Evolutionary conservation across 2,113 vertebrate species (phyloP).

Genomic region (Uropsilus gracilis): DNA sequence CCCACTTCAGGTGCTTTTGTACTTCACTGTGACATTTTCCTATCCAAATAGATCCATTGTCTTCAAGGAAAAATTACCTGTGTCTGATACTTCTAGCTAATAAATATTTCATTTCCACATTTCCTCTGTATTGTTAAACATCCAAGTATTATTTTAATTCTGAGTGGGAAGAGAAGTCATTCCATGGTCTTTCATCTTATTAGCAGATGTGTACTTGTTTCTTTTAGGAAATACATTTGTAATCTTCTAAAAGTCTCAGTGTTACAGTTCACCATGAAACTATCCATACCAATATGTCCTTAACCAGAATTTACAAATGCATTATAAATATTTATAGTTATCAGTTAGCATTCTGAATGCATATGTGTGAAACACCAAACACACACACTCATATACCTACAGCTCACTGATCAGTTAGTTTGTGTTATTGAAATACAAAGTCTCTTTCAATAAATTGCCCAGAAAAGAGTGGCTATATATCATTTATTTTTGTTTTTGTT

Average conservation of each 20-base stretch:
- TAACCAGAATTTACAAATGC: conserved; percentile 66
- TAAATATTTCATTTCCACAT: conserved; percentile 78
- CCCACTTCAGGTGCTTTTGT: conserved; percentile 54
- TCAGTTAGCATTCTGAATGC: conserved; percentile 62
- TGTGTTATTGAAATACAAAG: conserved; percentile 69
- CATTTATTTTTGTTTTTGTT: conserved; percentile 68
- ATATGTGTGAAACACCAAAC: background rate
- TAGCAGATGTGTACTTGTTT: background rate
- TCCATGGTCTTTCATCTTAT: conserved; percentile 27
- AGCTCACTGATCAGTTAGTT: conserved; percentile 47
- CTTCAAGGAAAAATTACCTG: conserved; percentile 73
- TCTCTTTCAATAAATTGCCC: conserved; percentile 59
- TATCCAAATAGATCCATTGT: conserved; percentile 76
- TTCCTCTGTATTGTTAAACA: conserved; percentile 72
- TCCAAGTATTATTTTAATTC: conserved; percentile 45
- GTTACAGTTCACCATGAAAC: conserved; percentile 28
- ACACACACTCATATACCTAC: background rate
- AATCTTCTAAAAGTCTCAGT: conserved; percentile 15
- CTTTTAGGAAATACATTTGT: conserved; percentile 52
- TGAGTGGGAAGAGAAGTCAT: conserved; percentile 18
- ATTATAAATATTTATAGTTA: conserved; percentile 72
- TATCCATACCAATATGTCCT: conserved; percentile 48
- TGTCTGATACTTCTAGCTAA: conserved; percentile 79
- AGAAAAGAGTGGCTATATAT: conserved; percentile 56
- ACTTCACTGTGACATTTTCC: conserved; percentile 73